Evolutionary conservation across 2,113 vertebrate genomes (phyloP), one percentile per base, ranked within the genome.

Genomic region (Oryzias melastigma): DNA sequence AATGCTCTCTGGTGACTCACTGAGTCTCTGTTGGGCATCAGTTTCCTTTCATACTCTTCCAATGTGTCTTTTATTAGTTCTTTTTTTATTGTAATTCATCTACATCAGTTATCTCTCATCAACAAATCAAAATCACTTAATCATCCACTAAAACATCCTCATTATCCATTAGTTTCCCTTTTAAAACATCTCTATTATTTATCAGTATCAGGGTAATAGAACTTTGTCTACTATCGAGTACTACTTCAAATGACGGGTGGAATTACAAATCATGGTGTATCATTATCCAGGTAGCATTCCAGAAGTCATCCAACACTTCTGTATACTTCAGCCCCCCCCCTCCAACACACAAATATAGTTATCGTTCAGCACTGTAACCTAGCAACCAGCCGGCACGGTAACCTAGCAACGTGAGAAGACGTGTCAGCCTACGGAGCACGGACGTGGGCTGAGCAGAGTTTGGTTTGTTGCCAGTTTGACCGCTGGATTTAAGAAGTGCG

Each of bases 331-430:
- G 19, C 27, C 46, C 14, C 44, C 44, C 16, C 55, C 7, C 29
- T 15, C 10, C 25, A 27, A 55, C 29, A 50, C 27, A 44, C 27
- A 40, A n/a, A 50, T 58, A 51, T 14, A 47, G 41, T 66, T 63
- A 58, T 54, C 52, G 55, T 16, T 59, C 53, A 66, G 54, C 24
- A 14, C 53, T 35, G 80, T 68, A 72, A 46, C 82, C 59, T 79
- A 80, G 82, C 79, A 82, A 77, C 76, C 61, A 48, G 6, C 29
- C 5, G 2, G 49, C 16, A 25, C 0, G 5, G 78, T 84, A 70
- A 62, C 81, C 58, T 73, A 73, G 82, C 78, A 81, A 79, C 75
- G 24, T 25, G 54, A 14, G 60, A 43, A 24, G 65, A 54, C 22
- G 51, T 25, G 65, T 50, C 46, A 17, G 51, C 41, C 50, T n/a